These are phyloP conservation scores for Cephus pulcher DNA, from an alignment of 2,888 invertebrate species.

Conservation along the genomic window DNA sequence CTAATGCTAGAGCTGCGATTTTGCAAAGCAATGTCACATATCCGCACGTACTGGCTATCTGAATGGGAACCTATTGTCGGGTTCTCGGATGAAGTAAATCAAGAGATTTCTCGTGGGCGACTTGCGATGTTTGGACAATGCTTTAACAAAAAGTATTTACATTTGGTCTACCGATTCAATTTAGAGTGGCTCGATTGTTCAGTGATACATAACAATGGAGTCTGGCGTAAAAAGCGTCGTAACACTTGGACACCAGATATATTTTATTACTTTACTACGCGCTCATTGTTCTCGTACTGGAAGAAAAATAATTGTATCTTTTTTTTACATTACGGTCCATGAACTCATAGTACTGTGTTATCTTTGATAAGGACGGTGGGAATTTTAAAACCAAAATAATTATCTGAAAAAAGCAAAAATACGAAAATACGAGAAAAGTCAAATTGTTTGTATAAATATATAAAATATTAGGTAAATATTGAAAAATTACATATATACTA, in stretches of 20 bases:
- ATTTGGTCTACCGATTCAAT: neutral
- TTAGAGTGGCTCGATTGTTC: neutral
- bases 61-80: neutral
- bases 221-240: neutral
- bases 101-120: neutral
- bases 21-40: neutral
- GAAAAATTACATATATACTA: neutral
- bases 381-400: neutral
- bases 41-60: neutral
- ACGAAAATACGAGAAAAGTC: neutral
- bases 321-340: neutral
- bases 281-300: neutral
- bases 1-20: neutral
- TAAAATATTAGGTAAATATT: neutral
- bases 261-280: neutral
- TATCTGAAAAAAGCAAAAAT: neutral
- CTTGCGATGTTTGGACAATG: conserved; percentile 3
- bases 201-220: neutral
- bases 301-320: neutral
- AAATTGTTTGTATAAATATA: neutral
- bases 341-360: neutral
- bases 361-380: neutral
- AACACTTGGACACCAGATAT: neutral
- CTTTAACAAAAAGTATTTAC: neutral
- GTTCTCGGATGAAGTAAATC: neutral